Conservation (phyloP, 2,888 invertebrate genomes). For the Platyscelio sp. region DNA sequence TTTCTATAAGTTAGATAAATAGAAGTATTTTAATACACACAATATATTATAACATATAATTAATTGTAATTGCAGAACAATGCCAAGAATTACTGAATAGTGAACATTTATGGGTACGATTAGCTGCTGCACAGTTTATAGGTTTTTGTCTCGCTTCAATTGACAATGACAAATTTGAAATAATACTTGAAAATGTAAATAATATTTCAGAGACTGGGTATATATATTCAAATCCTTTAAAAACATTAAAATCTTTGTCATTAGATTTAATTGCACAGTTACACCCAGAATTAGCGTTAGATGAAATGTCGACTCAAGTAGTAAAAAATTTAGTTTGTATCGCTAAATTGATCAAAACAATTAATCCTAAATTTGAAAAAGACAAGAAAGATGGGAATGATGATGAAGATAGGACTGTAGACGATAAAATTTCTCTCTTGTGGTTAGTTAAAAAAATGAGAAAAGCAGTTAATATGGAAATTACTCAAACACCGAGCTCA, state of each 20-base stretch:
- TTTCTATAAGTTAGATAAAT: too few species aligned
- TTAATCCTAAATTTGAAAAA: conserved; percentile 82
- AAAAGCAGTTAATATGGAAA: conserved; percentile 92
- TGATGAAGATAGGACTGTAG: conserved; percentile 76
- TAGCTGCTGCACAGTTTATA: conserved; percentile 92
- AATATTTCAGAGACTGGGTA: conserved; percentile 86
- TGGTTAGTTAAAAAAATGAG: conserved; percentile 93
- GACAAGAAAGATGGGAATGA: conserved; percentile 35
- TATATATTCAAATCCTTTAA: conserved; percentile 88
- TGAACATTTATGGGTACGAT: conserved; percentile 95
- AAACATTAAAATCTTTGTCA: conserved; percentile 89
- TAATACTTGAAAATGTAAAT: conserved; percentile 84
- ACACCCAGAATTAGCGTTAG: conserved; percentile 88
- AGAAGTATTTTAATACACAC: neutral
- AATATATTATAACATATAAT: neutral
- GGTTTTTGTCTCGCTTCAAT: conserved; percentile 90
- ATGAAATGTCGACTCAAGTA: conserved; percentile 91
- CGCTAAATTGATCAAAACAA: conserved; percentile 88
- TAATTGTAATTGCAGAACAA: conserved; percentile 86
- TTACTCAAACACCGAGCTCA: conserved; percentile 90
- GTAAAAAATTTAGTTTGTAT: conserved; percentile 90
- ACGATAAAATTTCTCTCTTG: conserved; percentile 87
- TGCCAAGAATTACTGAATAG: conserved; percentile 91
- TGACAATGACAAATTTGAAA: conserved; percentile 87
- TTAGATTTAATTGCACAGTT: conserved; percentile 93